Percentiles rank a stretch among this genome's conserved stretches.
phyloP scores from a whole-genome alignment of 2,797 vertebrate genomes.

The Diplodus puntazzo region DNA sequence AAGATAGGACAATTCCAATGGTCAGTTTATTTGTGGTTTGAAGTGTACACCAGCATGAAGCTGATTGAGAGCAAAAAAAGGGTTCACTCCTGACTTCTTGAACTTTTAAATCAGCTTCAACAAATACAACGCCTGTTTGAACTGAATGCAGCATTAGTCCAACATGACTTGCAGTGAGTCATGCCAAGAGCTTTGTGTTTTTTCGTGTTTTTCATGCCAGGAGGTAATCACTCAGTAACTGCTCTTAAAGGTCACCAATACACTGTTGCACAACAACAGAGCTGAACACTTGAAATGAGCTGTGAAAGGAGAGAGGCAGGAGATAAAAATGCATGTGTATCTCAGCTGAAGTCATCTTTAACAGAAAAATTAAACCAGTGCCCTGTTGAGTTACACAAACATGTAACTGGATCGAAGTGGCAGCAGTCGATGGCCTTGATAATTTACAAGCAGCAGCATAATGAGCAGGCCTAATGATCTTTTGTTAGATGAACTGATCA shows the following conservation, averaged over 20 bases:
- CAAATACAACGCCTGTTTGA: neutral
- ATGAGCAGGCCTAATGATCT: constrained; percentile 30
- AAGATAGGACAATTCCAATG: neutral
- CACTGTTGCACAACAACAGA: constrained; percentile 33
- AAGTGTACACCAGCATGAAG: neutral
- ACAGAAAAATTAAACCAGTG: constrained; percentile 17
- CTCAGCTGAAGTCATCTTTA: neutral
- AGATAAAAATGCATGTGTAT: constrained; percentile 11
- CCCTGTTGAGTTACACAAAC: constrained; percentile 12
- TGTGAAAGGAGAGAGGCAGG: constrained; percentile 5
- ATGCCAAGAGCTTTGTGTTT: constrained; percentile 4
- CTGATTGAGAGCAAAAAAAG: neutral
- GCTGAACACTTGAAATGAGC: constrained; percentile 33
- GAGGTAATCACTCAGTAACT: constrained; percentile 43
- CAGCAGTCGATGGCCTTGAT: constrained; percentile 15
- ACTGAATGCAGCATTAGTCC: constrained; percentile 26
- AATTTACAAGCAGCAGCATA: constrained; percentile 28
- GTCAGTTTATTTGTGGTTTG: neutral
- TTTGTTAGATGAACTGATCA: constrained; percentile 21
- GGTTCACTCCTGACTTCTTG: neutral
- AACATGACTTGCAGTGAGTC: constrained; percentile 27
- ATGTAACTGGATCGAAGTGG: constrained; percentile 1
- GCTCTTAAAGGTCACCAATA: constrained; percentile 55
- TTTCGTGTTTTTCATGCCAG: constrained; percentile 14
- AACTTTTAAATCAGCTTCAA: neutral